These are phyloP conservation scores for Myopa tessellatipennis DNA, from an alignment of 2,888 invertebrate genomes.

Conservation along the genomic window DNA sequence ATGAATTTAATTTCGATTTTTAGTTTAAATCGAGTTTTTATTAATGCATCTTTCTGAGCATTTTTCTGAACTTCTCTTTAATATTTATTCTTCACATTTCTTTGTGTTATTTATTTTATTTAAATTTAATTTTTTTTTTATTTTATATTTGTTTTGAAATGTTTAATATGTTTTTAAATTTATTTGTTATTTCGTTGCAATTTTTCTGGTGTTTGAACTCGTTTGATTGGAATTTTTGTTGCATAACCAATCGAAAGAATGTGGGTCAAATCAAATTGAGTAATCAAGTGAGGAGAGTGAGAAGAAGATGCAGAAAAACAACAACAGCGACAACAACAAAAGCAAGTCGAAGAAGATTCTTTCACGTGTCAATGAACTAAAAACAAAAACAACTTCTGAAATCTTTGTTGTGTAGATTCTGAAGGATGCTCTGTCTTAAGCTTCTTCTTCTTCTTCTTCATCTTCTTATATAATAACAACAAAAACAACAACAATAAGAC, in stretches of 20 bases:
- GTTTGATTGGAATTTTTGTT: not conserved
- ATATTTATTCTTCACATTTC: not conserved
- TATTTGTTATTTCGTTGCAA: not conserved
- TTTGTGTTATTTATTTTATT: not conserved
- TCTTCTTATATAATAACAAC: conserved; percentile 34
- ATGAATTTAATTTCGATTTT: too few species aligned
- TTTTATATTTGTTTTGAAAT: not conserved
- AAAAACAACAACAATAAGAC: conserved; percentile 11
- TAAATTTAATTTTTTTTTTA: not conserved
- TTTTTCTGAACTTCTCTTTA: not conserved
- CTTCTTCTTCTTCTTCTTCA: too few species aligned
- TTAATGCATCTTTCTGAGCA: too few species aligned
- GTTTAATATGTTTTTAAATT: not conserved
- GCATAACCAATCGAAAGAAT: conserved; percentile 23
- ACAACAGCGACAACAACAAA: not conserved
- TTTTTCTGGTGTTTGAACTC: not conserved
- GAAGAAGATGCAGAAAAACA: not conserved
- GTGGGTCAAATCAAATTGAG: conserved; percentile 20
- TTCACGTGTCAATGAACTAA: conserved; percentile 31
- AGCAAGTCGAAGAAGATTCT: not conserved
- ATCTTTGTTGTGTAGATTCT: not conserved
- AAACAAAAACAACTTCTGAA: not conserved
- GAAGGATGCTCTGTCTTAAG: not conserved
- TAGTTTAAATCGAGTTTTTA: too few species aligned
- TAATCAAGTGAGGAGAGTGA: not conserved